Percentiles rank a stretch among this genome's conserved stretches.
Evolutionary conservation across 2,797 vertebrate species (phyloP).

Genomic region (Betta splendens): DNA sequence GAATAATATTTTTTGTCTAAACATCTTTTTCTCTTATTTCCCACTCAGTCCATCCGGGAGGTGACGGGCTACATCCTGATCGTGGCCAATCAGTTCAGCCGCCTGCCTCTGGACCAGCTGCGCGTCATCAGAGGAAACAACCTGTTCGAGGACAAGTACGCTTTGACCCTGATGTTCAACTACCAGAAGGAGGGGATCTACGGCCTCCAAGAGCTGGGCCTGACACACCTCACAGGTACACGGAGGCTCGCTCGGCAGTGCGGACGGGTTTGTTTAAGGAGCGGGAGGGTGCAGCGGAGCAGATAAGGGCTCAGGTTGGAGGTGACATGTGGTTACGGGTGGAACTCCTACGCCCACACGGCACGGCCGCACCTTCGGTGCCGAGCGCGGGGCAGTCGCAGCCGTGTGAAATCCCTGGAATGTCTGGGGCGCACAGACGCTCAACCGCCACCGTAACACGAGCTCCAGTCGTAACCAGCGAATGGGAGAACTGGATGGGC

Average conservation of each 20-base stretch:
- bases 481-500: slow-evolving; percentile 18
- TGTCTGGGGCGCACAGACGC: slow-evolving; percentile 40
- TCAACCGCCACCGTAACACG: slow-evolving; percentile 66
- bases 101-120: slow-evolving; percentile 91
- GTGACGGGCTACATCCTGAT: slow-evolving; percentile 95
- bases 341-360: slow-evolving; percentile 58
- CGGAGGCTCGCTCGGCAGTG: not conserved
- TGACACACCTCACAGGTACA: slow-evolving; percentile 93
- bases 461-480: slow-evolving; percentile 56
- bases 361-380: slow-evolving; percentile 53
- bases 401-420: slow-evolving; percentile 59
- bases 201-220: slow-evolving; percentile 92
- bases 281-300: slow-evolving; percentile 23
- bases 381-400: slow-evolving; percentile 14
- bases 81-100: slow-evolving; percentile 92
- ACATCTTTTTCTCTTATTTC: not conserved
- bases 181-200: slow-evolving; percentile 91
- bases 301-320: slow-evolving; percentile 34
- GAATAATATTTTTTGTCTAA: not conserved
- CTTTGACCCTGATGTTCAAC: slow-evolving; percentile 92
- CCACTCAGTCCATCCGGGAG: slow-evolving; percentile 91
- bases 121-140: slow-evolving; percentile 94
- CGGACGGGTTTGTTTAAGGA: slow-evolving; percentile 27
- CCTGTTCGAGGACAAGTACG: slow-evolving; percentile 89
- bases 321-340: slow-evolving; percentile 31